Evolutionary conservation across 53 echinoderm and acorn worm species (phyloP), one percentile per base, ranked within the genome.

Genomic region (Glandiceps talaboti): DNA sequence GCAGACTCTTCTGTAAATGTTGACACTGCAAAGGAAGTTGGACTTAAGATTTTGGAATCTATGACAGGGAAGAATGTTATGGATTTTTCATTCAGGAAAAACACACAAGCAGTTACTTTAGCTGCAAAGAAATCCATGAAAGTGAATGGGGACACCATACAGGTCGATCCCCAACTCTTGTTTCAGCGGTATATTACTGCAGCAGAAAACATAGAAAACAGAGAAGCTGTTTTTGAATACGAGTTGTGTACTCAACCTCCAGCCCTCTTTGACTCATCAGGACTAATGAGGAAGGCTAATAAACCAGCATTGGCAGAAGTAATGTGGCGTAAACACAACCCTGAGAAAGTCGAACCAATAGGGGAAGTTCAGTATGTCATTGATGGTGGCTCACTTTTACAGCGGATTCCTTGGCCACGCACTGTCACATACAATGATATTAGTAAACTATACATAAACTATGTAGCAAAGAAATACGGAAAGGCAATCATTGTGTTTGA

Each of bases 151-250:
- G 88, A 93, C 73, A 33, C 29, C 1, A 26, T 76, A 80, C 77
- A 85, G 28, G 75, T 90, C 29, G 90, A 90, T 82, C 88, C 94
- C 14, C 79, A 88, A 29, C 33, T 94, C 26, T 86, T 90, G 25
- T 94, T 90, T 74, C 90, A 94, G 79, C 80, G 94, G 73, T 76
- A 90, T 28, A 32, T 86, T 1, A 81, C 83, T n/a, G 80, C 87
- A 0, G 81, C 86, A 33, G 72, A 83, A 28, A 33, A 31, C 1
- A 26, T 32, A 0, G 82, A 79, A 31, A 82, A 85, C 30, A 31
- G 33, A 26, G 81, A 84, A 30, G 82, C 77, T 72, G 30, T 84
- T 1, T 91, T 91, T 79, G 81, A 89, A 28, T 89, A 85, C 75
- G 92, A 92, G 32, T 78, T 92, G 28, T 77, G 87, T 73, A 84